phyloP scores from a whole-genome alignment of 2,888 invertebrate species.

The Byasa hedistus region DNA sequence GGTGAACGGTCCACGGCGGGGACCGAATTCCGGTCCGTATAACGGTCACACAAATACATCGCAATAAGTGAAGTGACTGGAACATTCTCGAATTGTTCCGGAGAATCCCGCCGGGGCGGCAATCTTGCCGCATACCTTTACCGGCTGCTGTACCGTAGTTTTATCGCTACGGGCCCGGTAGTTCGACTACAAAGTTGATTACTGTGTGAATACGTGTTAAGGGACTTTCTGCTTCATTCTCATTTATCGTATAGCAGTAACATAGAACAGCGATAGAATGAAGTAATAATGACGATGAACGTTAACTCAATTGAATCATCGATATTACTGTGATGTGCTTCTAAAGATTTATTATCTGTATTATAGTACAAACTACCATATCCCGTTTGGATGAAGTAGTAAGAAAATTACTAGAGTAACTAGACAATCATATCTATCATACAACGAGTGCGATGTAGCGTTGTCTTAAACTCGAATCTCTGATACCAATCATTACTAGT shows the following conservation, averaged over 20 bases:
- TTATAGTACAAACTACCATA: no score
- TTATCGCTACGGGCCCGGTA: slow-evolving; percentile 34
- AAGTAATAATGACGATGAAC: no score
- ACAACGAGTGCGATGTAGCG: no score
- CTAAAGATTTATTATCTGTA: no score
- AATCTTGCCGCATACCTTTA: slow-evolving; percentile 70
- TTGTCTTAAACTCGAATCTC: no score
- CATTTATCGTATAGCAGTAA: background rate
- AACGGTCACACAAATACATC: slow-evolving; percentile 62
- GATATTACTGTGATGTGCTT: no score
- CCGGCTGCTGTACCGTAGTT: slow-evolving; percentile 36
- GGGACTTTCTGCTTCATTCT: background rate
- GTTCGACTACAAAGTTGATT: slow-evolving; percentile 36
- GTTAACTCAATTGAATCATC: no score
- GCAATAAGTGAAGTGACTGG: slow-evolving; percentile 77
- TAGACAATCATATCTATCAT: no score
- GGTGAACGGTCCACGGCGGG: slow-evolving; percentile 45
- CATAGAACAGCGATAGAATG: background rate
- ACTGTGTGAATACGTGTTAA: slow-evolving; percentile 35
- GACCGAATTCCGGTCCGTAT: slow-evolving; percentile 61
- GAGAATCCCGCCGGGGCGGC: slow-evolving; percentile 63
- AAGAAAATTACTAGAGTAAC: no score
- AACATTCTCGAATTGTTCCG: slow-evolving; percentile 62
- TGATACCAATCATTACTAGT: no score
- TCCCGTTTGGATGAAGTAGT: no score